phyloP scores from a whole-genome alignment of 2,797 vertebrate species.

The Macroramphosus scolopax region DNA sequence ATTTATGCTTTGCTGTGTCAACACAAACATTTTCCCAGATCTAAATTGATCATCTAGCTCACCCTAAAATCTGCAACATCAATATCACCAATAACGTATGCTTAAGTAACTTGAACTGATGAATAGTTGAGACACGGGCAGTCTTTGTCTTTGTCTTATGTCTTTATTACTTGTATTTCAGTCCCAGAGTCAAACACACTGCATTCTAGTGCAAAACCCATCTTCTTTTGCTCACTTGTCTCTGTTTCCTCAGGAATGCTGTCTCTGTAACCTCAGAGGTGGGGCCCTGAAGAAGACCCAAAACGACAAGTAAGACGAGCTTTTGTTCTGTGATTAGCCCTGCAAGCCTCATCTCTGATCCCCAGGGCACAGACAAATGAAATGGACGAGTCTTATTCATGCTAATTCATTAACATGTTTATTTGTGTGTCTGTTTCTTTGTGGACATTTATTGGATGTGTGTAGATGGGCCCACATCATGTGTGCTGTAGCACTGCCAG shows the following conservation, averaged over 20 bases:
- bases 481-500: constrained; percentile 92
- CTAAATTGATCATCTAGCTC: too few species aligned
- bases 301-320: constrained; percentile 85
- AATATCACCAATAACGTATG: too few species aligned
- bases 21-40: too few species aligned
- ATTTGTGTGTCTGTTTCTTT: constrained; percentile 21
- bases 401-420: constrained; percentile 31
- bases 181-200: too few species aligned
- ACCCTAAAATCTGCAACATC: too few species aligned
- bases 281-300: constrained; percentile 95
- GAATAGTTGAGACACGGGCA: too few species aligned
- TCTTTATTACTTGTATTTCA: too few species aligned
- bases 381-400: constrained; percentile 38
- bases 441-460: constrained; percentile 39
- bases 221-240: constrained; percentile 11
- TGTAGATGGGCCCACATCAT: constrained; percentile 94
- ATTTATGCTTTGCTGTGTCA: too few species aligned
- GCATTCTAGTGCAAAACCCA: too few species aligned
- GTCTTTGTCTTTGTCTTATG: too few species aligned
- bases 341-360: constrained; percentile 43
- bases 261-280: constrained; percentile 95
- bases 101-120: too few species aligned
- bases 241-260: constrained; percentile 83
- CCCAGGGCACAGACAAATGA: constrained; percentile 33
- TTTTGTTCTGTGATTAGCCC: constrained; percentile 47